Evolutionary conservation across 2,797 vertebrate genomes (phyloP).

Genomic region (Neomorphus geoffroyi): DNA sequence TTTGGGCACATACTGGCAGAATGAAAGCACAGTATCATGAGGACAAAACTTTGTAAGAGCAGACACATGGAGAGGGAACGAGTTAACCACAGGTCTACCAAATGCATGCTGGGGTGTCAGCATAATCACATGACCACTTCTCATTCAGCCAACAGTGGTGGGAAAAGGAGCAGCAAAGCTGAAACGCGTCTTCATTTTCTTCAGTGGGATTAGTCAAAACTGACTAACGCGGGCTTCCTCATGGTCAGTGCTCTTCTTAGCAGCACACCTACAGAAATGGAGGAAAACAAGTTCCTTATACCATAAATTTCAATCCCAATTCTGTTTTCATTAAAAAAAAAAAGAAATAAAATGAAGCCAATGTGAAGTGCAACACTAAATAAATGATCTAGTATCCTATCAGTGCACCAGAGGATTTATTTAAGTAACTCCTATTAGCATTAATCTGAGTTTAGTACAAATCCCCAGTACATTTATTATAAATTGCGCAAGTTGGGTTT

Average conservation of each 20-base stretch:
- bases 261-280: constrained; percentile 61
- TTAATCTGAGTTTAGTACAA: constrained; percentile 41
- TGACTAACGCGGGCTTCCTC: constrained; percentile 55
- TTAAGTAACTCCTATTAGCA: constrained; percentile 18
- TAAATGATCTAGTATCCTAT: neutral
- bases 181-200: constrained; percentile 65
- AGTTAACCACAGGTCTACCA: constrained; percentile 97
- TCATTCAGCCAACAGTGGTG: constrained; percentile 75
- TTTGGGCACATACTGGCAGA: constrained; percentile 98
- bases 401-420: neutral
- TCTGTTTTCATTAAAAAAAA: constrained; percentile 8
- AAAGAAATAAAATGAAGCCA: neutral
- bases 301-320: neutral
- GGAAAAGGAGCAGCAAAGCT: constrained; percentile 71
- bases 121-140: constrained; percentile 88
- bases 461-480: neutral
- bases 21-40: constrained; percentile 98
- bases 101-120: constrained; percentile 92
- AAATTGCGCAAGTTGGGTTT: neutral
- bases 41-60: constrained; percentile 96
- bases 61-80: constrained; percentile 98
- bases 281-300: constrained; percentile 15
- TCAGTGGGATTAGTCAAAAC: neutral
- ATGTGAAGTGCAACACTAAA: constrained; percentile 8
- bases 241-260: constrained; percentile 62